Percentiles rank a stretch among this genome's conserved stretches.
phyloP scores from a whole-genome alignment of 2,888 invertebrate species.

The Acleris emargana region DNA sequence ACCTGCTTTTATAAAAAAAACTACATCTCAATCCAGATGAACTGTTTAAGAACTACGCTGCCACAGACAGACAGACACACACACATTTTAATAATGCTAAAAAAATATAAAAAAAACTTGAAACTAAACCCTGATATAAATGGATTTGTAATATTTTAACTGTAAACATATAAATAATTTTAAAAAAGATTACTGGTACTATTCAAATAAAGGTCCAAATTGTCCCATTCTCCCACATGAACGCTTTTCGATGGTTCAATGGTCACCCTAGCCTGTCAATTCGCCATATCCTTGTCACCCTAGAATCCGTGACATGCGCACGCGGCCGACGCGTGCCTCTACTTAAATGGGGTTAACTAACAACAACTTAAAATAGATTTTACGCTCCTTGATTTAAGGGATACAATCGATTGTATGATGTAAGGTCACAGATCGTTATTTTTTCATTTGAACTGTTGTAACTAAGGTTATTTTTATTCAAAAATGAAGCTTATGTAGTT shows the following conservation, averaged over 20 bases:
- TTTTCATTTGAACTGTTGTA: too few species aligned
- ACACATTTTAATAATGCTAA: too few species aligned
- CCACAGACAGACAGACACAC: too few species aligned
- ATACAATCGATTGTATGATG: background rate
- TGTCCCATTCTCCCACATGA: constrained; percentile 1
- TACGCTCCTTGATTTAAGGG: background rate
- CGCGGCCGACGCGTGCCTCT: background rate
- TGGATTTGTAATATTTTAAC: too few species aligned
- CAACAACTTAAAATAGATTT: background rate
- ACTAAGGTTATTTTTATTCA: background rate
- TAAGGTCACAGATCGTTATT: background rate
- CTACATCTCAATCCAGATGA: too few species aligned
- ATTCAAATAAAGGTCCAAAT: too few species aligned
- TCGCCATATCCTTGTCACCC: constrained; percentile 5
- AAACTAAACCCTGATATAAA: too few species aligned
- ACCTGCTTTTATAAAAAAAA: too few species aligned
- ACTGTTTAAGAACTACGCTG: too few species aligned
- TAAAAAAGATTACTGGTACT: too few species aligned
- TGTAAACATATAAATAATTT: too few species aligned
- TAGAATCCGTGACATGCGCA: background rate
- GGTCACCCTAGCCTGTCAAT: background rate
- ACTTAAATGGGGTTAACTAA: constrained; percentile 1
- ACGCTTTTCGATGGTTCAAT: background rate
- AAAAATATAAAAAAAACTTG: too few species aligned
- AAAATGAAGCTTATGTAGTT: background rate